Evolutionary conservation across 2,888 invertebrate species (phyloP).

Genomic region (Archips crataeganus): DNA sequence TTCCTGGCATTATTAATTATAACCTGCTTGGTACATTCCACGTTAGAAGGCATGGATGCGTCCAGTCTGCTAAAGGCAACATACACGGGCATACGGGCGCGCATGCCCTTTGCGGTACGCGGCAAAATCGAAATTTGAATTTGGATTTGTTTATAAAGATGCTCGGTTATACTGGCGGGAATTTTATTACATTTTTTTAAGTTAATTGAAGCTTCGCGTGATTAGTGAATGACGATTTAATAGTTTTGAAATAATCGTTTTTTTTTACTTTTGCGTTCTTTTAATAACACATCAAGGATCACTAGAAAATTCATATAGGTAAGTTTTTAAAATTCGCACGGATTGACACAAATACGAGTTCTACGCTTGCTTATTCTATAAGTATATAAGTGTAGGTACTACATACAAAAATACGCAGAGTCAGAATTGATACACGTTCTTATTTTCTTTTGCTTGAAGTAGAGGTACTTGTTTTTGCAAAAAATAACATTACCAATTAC

Average conservation of each 20-base stretch:
- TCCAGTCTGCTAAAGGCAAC: conserved; percentile 77
- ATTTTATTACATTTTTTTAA: neutral
- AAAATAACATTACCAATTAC: too few relatives aligned
- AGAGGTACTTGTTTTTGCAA: too few relatives aligned
- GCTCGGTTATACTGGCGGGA: neutral
- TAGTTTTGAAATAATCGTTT: neutral
- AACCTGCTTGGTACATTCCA: conserved; percentile 55
- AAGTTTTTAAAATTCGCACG: conserved; percentile 13
- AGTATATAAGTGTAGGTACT: too few relatives aligned
- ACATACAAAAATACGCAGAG: too few relatives aligned
- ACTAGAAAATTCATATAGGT: neutral
- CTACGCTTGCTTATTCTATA: too few relatives aligned
- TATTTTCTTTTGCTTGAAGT: too few relatives aligned
- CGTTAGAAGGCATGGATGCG: conserved; percentile 67
- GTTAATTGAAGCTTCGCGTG: neutral
- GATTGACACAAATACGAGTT: neutral
- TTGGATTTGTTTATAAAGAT: neutral
- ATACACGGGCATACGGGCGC: conserved; percentile 61
- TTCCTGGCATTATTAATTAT: conserved; percentile 54
- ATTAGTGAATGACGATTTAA: neutral
- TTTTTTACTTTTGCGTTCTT: neutral
- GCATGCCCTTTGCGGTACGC: conserved; percentile 47
- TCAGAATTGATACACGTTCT: too few relatives aligned
- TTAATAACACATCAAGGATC: neutral
- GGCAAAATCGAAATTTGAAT: conserved; percentile 27